Evolutionary conservation across 2,888 invertebrate species (phyloP).

Genomic region (Ochlodes sylvanus): DNA sequence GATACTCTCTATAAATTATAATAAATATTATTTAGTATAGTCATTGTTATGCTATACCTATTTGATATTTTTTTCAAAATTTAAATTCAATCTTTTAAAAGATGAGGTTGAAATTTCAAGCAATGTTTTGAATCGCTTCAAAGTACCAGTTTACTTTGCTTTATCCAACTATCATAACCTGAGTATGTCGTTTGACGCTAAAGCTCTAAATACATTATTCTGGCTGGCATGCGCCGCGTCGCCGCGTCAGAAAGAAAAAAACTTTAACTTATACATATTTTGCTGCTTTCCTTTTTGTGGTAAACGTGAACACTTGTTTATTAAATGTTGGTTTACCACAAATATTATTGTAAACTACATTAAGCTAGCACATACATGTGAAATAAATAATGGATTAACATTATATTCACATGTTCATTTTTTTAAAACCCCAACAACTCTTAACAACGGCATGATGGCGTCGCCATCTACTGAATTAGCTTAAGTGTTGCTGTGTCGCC

Average conservation of each 20-base stretch:
- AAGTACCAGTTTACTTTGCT: constrained; percentile 21
- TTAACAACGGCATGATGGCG: too few species aligned
- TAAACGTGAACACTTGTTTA: background rate
- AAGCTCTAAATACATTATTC: constrained; percentile 19
- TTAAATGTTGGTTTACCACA: background rate
- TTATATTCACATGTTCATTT: too few species aligned
- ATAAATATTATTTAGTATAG: too few species aligned
- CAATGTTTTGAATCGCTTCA: constrained; percentile 7
- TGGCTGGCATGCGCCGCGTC: background rate
- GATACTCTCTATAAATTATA: too few species aligned
- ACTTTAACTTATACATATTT: background rate
- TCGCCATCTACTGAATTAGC: too few species aligned
- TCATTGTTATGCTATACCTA: too few species aligned
- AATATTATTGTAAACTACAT: background rate
- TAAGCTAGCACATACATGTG: too few species aligned
- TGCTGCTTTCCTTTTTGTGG: background rate
- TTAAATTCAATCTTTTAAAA: too few species aligned
- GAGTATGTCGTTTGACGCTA: constrained; percentile 19
- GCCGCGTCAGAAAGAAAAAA: background rate
- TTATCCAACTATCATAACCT: constrained; percentile 13
- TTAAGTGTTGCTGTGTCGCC: too few species aligned
- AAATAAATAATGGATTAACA: too few species aligned
- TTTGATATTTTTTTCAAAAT: too few species aligned
- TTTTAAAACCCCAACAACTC: too few species aligned
- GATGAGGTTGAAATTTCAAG: background rate